Percentiles rank a stretch among this genome's conserved stretches.
These are phyloP conservation scores for Conger conger DNA, from an alignment of 2,113 vertebrate genomes.

Conservation along the genomic window DNA sequence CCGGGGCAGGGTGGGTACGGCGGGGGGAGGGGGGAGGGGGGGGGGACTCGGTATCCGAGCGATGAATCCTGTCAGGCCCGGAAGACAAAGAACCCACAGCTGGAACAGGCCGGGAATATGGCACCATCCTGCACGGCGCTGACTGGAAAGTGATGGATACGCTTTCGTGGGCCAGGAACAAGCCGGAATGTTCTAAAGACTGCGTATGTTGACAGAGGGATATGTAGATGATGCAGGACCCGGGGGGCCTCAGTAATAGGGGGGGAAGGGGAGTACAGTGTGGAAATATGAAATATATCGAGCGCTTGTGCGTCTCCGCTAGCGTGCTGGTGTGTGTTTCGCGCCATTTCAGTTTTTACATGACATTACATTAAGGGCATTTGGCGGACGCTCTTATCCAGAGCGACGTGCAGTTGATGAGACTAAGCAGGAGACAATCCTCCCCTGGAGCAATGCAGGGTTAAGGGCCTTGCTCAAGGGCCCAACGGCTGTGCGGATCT, in stretches of 20 bases:
- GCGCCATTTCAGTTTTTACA: no score
- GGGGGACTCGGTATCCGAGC: constrained; percentile 48
- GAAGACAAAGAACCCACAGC: constrained; percentile 13
- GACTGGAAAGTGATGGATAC: constrained; percentile 10
- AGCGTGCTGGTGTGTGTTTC: no score
- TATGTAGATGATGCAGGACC: not conserved
- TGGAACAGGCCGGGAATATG: constrained; percentile 5
- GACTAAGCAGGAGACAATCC: no score
- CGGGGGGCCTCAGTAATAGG: not conserved
- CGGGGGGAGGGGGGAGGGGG: constrained; percentile 10
- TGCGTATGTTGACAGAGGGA: not conserved
- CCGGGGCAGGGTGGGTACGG: constrained; percentile 32
- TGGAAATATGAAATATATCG: no score
- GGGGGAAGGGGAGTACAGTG: no score
- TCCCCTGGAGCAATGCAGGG: no score
- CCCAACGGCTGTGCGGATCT: no score
- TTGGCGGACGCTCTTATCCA: no score
- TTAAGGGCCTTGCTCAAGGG: no score
- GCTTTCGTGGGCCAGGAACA: not conserved
- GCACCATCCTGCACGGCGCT: not conserved
- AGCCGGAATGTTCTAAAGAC: constrained; percentile 10
- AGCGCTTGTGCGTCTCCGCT: no score
- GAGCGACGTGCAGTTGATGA: no score
- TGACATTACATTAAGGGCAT: no score
- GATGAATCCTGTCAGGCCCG: constrained; percentile 30